Conservation (phyloP, 2,797 vertebrate genomes). For the Pseudochirops cupreus region DNA sequence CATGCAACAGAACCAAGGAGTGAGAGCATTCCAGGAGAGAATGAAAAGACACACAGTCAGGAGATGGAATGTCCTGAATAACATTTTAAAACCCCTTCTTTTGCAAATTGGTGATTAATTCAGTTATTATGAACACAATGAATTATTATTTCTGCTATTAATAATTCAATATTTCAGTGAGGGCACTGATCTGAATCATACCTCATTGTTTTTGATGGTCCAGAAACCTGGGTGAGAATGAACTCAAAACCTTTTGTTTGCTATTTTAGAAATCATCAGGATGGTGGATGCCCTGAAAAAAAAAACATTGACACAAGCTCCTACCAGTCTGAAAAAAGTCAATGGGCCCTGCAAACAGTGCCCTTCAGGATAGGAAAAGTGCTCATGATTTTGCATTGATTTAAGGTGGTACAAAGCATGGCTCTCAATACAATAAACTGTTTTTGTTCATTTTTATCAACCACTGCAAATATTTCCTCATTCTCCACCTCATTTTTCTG, state of each 20-base stretch:
- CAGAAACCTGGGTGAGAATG: not conserved
- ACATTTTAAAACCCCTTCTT: not conserved
- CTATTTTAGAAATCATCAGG: not conserved
- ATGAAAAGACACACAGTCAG: not conserved
- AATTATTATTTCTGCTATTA: not conserved
- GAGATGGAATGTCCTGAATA: not conserved
- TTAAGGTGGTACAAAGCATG: not conserved
- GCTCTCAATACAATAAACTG: not conserved
- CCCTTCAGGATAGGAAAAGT: not conserved
- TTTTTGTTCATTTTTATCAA: not conserved
- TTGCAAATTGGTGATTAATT: not conserved
- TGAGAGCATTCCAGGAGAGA: not conserved
- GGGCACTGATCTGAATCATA: not conserved
- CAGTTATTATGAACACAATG: not conserved
- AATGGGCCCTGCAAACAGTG: not conserved
- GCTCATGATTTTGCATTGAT: not conserved
- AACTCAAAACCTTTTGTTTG: not conserved
- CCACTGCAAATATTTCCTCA: not conserved
- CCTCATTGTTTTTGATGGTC: not conserved
- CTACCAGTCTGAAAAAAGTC: not conserved
- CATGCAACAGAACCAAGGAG: not conserved
- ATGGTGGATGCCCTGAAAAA: not conserved
- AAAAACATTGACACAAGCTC: not conserved
- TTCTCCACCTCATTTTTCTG: not conserved
- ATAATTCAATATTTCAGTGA: not conserved